Evolutionary conservation across 2,888 invertebrate genomes (phyloP), one percentile per base, ranked within the genome.

Genomic region (Lasioglossum oenotherae): DNA sequence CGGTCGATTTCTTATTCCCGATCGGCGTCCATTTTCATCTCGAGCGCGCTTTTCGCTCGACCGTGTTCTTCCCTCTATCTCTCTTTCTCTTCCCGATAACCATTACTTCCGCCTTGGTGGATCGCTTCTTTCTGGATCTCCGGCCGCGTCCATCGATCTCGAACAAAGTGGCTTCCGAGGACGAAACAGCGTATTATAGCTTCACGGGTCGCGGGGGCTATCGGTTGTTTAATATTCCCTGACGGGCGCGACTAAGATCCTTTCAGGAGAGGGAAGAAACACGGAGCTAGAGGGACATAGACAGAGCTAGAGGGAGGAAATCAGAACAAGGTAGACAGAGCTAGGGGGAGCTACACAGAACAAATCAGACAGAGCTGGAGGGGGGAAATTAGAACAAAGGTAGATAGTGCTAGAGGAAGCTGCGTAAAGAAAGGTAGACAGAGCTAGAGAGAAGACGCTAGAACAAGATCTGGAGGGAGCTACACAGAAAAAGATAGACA

Each of bases 221-320:
- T 86, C 74, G 71, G 46, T 88, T 84, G 82, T 85, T 90, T 87
- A 83, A 91, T 87, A 88, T 90, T 85, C 80, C 16, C 71, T 73
- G 53, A 49, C 72, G 77, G 82, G 27, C 60, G 72, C 6, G n/a
- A 27, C 27, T 72, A 75, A 64, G 71, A 46, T 38, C 69, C 49
- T 8, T 23, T 53, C 23, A 53, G 23, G 8, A 23, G 23, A 23
- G 49, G 8, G 49, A 23, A 53, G 49, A 23, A 2, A 4, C 49
- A 19, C 5, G 6, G 23, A 53, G 2, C 53, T 53, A 8, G 23
- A 53, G 8, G 8, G 19, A 23, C 2, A 23, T 2, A 53, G 23
- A 23, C 53, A 23, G 53, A 23, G 0, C 53, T 16, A 16, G 46
- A 0, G 4, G 4, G 4, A 4, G 16, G 4, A 5, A 16, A 46